Evolutionary conservation across 2,113 vertebrate genomes (phyloP).

Genomic region (Progne subis): DNA sequence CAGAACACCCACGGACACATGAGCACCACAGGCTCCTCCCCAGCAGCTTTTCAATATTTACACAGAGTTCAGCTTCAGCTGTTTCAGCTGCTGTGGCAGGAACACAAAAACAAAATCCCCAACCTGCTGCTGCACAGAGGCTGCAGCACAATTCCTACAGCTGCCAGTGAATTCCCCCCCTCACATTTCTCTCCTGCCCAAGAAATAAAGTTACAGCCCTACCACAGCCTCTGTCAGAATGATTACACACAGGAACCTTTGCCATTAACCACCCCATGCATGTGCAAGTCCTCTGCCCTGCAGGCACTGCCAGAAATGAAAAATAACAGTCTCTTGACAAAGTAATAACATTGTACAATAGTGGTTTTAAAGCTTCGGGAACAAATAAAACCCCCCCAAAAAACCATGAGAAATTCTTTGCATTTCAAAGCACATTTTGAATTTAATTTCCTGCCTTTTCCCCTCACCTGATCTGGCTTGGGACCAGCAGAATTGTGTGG

Average conservation of each 20-base stretch:
- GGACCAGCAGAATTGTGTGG: neutral
- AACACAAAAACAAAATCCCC: neutral
- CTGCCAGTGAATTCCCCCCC: neutral
- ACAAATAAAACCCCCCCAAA: neutral
- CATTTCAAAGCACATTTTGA: neutral
- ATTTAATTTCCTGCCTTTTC: neutral
- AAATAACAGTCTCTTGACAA: neutral
- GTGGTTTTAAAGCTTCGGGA: neutral
- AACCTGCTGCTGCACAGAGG: neutral
- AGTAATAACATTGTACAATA: neutral
- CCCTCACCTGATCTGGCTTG: neutral
- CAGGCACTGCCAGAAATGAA: slow-evolving; percentile 1
- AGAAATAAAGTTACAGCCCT: neutral
- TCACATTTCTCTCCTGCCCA: neutral
- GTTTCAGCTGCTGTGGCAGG: neutral
- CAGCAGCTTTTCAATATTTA: neutral
- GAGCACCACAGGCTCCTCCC: neutral
- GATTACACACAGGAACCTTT: neutral
- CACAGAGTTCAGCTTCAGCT: neutral
- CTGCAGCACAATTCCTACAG: neutral
- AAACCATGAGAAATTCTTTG: neutral
- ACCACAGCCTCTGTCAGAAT: neutral
- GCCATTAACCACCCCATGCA: neutral
- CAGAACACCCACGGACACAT: rapidly evolving
- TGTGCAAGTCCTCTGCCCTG: neutral